Base-by-base conservation (phyloP, 2,888 invertebrate species). In the Xestia sexstrigata region DNA sequence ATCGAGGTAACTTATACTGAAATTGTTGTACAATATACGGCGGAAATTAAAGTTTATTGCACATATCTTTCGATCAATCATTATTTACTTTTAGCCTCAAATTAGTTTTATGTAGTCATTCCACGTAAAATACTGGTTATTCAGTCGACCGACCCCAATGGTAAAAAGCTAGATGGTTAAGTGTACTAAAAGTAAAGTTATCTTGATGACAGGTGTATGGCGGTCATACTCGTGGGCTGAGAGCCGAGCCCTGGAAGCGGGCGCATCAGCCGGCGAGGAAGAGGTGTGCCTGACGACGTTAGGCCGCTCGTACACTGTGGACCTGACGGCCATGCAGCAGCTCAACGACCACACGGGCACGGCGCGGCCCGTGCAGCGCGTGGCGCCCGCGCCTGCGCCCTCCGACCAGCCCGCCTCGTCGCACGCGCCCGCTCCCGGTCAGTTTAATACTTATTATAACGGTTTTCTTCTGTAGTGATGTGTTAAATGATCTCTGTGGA, bases 291-390 rank as follows among this genome's bases (percentile, higher is more conserved):
- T 99, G 87, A 98, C 98, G 78, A 98, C 99, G 73, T 97, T 99
- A 92, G 99, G 99, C 72, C 98, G 99, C 89, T 99, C 99, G 5
- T 99, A 99, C 96, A 99, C 99, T 1, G 98, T 99, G 87, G 99
- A 99, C 97, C 98, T 99, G 92, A 98, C 99, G 92, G 98, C 99
- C 89, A 99, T 99, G 99, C 99, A 99, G 95, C 99, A 99, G 97
- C 99, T 99, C 87, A 99, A 99, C 95, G 99, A 99, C 97, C 99
- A 99, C 94, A 99, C 99, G 0, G 99, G 99, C 82, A 99, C 99
- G 47, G 98, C 99, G 55, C 97, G 99, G 67, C 98, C 99, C 62
- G 99, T 99, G 84, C 99, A 99, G 94, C 97, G 99, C 65, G 97
- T 98, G 42, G 97, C 98, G 87, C 97, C 97, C 75, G 93, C 93